These are phyloP conservation scores for Drosophila parvula DNA, from an alignment of 1,140 invertebrate genomes.

Conservation along the genomic window DNA sequence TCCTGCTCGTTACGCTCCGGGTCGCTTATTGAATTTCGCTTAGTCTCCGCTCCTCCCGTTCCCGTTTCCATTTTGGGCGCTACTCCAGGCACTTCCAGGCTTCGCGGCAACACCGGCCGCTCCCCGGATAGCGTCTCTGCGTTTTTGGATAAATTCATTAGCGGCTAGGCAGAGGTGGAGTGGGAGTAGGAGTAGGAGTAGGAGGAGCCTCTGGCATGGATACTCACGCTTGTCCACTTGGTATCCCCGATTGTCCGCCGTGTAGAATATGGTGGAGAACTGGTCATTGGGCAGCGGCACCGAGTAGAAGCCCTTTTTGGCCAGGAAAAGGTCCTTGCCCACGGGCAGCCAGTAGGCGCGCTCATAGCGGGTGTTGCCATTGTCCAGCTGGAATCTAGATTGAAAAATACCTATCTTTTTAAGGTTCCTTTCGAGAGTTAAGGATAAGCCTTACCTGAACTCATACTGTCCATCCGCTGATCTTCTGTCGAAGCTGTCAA, in stretches of 20 bases:
- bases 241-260: slow-evolving; percentile 73
- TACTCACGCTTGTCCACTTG: slow-evolving; percentile 71
- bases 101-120: slow-evolving; percentile 66
- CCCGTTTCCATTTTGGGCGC: neutral
- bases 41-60: slow-evolving; percentile 37
- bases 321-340: slow-evolving; percentile 58
- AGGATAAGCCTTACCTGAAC: slow-evolving; percentile 50
- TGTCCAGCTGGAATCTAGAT: slow-evolving; percentile 64
- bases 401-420: neutral
- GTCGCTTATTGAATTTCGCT: slow-evolving; percentile 70
- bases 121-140: slow-evolving; percentile 68
- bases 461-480: slow-evolving; percentile 63
- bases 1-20: slow-evolving; percentile 60
- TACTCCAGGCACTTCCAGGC: slow-evolving; percentile 53
- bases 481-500: slow-evolving; percentile 65
- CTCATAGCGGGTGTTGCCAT: slow-evolving; percentile 77
- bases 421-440: neutral
- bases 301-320: slow-evolving; percentile 72
- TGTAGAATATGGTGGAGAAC: slow-evolving; percentile 70
- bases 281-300: slow-evolving; percentile 59
- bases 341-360: slow-evolving; percentile 74
- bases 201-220: neutral
- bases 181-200: neutral
- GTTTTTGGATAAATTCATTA: slow-evolving; percentile 48
- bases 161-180: slow-evolving; percentile 8